Percentiles rank a stretch among this genome's conserved stretches.
These are phyloP conservation scores for Syngnathus rostellatus DNA, from an alignment of 2,797 vertebrate species.

Conservation along the genomic window DNA sequence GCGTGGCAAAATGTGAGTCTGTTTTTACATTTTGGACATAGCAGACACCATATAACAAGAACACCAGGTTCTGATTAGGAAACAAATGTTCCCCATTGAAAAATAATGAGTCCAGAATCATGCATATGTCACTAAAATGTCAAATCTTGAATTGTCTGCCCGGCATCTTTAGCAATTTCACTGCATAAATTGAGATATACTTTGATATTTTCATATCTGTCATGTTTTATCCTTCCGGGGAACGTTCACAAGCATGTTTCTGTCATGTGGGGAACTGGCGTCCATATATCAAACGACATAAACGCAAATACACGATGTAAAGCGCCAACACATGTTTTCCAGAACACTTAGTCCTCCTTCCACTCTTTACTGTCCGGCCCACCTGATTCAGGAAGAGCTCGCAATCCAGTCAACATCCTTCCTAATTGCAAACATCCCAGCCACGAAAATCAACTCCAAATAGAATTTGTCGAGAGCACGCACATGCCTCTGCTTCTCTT, in stretches of 20 bases:
- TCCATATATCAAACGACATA: conserved; percentile 41
- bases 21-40: not conserved
- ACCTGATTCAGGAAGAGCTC: conserved; percentile 51
- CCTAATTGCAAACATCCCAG: conserved; percentile 56
- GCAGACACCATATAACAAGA: not conserved
- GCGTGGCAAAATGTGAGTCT: not conserved
- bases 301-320: conserved; percentile 25
- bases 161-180: not conserved
- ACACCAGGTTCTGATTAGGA: not conserved
- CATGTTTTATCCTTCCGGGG: not conserved
- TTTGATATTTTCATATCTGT: conserved; percentile 1
- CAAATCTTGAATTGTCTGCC: not conserved
- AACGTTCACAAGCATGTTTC: not conserved
- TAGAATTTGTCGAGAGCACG: conserved; percentile 14
- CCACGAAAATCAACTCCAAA: conserved; percentile 14
- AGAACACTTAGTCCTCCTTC: conserved; percentile 25
- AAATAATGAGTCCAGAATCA: not conserved
- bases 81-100: not conserved
- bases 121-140: not conserved
- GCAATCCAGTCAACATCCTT: conserved; percentile 59
- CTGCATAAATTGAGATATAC: not conserved
- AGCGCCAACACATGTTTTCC: conserved; percentile 16
- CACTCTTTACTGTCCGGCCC: conserved; percentile 20
- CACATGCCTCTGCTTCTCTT: conserved; percentile 13
- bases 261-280: not conserved